Base-by-base conservation (phyloP, 2,888 invertebrate species). In the Enoplolaimus lenunculus region DNA sequence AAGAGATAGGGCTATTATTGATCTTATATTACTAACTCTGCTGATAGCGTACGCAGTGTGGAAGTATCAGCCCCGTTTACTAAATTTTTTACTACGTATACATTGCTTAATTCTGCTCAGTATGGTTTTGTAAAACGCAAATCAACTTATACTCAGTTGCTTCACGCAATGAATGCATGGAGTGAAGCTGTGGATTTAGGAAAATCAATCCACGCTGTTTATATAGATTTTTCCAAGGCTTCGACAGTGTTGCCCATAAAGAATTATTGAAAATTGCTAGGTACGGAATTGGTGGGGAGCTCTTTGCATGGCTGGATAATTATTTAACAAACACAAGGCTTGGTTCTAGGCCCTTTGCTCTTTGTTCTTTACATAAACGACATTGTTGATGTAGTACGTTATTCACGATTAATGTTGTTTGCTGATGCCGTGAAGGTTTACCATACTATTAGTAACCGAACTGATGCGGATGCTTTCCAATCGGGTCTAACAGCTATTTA, bases 201-300 rank as follows among this genome's bases (percentile, higher is more conserved):
- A 62, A 65, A 7, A 7, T 21, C 68, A 59, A 60, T 68, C 57
- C 31, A 68, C 57, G 34, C 57, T 64, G 68, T 30, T 30, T 68
- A 68, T 60, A 64, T 68, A 13, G 68, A 68, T 30, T 68, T 68
- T 60, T 65, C 31, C 26, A 68, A 68, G 60, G 68, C 68, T 34
- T 68, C 57, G 68, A 68, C 26, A 68, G 26, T 65, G 68, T 68
- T 30, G 28, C 35, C 21, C 68, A 68, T 33, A 31, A 67, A 67
- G 7, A 31, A 67, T 7, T 67, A n/a, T n/a, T 7, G n/a, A 67
- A 67, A 31, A 30, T 67, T 67, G 33, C 29, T 26, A 30, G 7
- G 2, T 67, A 67, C 33, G 30, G 67, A 26, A 67, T 67, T 67
- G 33, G n/a, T 67, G 33, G 33, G 2, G 31, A n/a, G 33, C n/a